Conservation (phyloP, 1,140 invertebrate species). For the Psilanteris sp. region DNA sequence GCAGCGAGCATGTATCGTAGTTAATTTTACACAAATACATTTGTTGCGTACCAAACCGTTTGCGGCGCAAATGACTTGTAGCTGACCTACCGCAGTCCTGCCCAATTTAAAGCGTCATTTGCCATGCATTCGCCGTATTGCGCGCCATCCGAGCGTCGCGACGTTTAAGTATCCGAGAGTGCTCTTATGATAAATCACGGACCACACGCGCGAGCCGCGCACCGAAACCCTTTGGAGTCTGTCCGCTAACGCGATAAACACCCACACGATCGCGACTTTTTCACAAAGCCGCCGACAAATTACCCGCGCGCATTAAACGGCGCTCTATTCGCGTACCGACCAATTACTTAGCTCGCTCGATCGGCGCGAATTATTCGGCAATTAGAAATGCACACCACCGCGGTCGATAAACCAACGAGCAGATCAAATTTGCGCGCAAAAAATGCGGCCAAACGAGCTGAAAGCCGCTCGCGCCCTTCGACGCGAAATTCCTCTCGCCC, state of each 20-base stretch:
- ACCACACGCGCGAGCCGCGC: slow-evolving; percentile 66
- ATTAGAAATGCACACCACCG: background rate
- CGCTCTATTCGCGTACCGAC: slow-evolving; percentile 2
- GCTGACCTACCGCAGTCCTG: slow-evolving; percentile 70
- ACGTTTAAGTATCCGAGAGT: slow-evolving; percentile 66
- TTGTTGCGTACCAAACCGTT: slow-evolving; percentile 34
- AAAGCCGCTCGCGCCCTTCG: no score
- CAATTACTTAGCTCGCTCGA: slow-evolving; percentile 25
- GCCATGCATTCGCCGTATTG: slow-evolving; percentile 66
- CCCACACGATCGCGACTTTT: slow-evolving; percentile 35
- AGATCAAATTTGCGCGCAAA: no score
- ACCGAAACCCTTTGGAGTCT: slow-evolving; percentile 28
- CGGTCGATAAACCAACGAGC: background rate
- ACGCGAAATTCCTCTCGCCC: slow-evolving; percentile 14
- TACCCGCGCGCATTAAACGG: slow-evolving; percentile 21
- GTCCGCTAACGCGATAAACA: slow-evolving; percentile 39
- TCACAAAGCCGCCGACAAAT: slow-evolving; percentile 61
- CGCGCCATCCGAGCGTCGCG: slow-evolving; percentile 67
- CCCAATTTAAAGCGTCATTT: slow-evolving; percentile 73
- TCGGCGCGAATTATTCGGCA: slow-evolving; percentile 15
- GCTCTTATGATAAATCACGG: slow-evolving; percentile 68
- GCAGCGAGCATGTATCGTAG: slow-evolving; percentile 1
- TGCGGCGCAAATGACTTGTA: slow-evolving; percentile 58
- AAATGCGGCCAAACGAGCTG: no score
- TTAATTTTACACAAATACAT: slow-evolving; percentile 54